Conservation (phyloP, 2,797 vertebrate genomes). For the Falco novaeseelandiae region DNA sequence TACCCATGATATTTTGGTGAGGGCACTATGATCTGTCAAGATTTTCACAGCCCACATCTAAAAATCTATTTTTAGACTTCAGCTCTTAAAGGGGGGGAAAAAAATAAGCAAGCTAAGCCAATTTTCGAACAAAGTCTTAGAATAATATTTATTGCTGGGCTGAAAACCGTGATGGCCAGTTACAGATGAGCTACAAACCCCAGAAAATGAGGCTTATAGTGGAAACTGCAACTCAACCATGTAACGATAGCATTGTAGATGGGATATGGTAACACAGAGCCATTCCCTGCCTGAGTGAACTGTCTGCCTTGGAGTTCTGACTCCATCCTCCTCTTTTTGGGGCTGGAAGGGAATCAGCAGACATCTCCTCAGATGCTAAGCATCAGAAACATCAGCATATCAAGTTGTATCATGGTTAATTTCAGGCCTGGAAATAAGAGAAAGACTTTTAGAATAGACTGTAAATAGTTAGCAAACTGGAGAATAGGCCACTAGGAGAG, state of each 20-base stretch:
- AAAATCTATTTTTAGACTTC: constrained; percentile 48
- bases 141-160: constrained; percentile 35
- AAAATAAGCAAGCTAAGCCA: background rate
- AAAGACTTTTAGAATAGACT: background rate
- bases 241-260: background rate
- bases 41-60: constrained; percentile 27
- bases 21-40: background rate
- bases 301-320: background rate
- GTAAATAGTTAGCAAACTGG: constrained; percentile 4
- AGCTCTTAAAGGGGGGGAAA: background rate
- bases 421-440: constrained; percentile 6
- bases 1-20: background rate
- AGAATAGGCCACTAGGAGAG: background rate
- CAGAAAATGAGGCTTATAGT: constrained; percentile 27
- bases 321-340: background rate
- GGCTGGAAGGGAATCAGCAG: constrained; percentile 25
- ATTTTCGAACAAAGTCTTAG: constrained; percentile 27
- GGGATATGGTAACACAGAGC: background rate
- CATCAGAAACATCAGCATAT: background rate
- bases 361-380: background rate
- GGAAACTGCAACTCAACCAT: constrained; percentile 29
- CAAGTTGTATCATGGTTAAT: background rate
- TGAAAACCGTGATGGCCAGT: constrained; percentile 33
- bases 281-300: background rate
- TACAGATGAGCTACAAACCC: constrained; percentile 34